Conservation (phyloP, 1,140 invertebrate species). For the Hylyphantes graminicola region DNA sequence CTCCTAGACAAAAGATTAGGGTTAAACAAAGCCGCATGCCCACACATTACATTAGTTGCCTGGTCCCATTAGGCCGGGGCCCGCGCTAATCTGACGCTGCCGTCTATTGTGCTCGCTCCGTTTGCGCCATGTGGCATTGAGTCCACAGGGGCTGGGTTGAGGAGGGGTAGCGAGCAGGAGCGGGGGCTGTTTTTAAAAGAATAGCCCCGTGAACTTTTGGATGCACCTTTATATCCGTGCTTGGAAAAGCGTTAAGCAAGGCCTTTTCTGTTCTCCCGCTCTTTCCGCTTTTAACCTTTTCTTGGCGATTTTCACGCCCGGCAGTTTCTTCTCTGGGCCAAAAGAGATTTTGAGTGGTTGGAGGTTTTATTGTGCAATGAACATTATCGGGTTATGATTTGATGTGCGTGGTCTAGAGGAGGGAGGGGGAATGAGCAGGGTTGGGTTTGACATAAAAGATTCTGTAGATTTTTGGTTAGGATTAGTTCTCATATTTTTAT, state of each 20-base stretch:
- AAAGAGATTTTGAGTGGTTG: conserved; percentile 13
- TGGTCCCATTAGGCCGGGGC: conserved; percentile 42
- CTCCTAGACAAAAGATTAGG: conserved; percentile 57
- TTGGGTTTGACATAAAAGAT: no score
- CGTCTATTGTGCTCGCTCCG: conserved; percentile 44
- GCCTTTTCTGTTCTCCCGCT: background rate
- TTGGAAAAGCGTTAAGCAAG: conserved; percentile 41
- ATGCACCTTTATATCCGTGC: conserved; percentile 56
- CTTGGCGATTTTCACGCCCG: conserved; percentile 45
- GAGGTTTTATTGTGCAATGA: conserved; percentile 24
- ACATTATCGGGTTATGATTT: background rate
- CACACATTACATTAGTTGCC: conserved; percentile 59
- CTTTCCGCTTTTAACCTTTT: conserved; percentile 38
- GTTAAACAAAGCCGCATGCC: conserved; percentile 57
- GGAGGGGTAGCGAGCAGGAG: background rate
- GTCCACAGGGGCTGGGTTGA: conserved; percentile 15
- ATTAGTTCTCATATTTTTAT: no score
- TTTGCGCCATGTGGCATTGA: conserved; percentile 59
- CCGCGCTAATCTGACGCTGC: conserved; percentile 46
- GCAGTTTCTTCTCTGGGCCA: conserved; percentile 17
- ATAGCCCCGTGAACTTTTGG: conserved; percentile 51
- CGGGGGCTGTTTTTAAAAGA: conserved; percentile 22
- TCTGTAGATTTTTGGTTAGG: no score
- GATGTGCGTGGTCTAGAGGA: no score
- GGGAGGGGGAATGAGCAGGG: no score